Base-by-base conservation (phyloP, 2,113 vertebrate genomes). In the Hemichromis elongatus region DNA sequence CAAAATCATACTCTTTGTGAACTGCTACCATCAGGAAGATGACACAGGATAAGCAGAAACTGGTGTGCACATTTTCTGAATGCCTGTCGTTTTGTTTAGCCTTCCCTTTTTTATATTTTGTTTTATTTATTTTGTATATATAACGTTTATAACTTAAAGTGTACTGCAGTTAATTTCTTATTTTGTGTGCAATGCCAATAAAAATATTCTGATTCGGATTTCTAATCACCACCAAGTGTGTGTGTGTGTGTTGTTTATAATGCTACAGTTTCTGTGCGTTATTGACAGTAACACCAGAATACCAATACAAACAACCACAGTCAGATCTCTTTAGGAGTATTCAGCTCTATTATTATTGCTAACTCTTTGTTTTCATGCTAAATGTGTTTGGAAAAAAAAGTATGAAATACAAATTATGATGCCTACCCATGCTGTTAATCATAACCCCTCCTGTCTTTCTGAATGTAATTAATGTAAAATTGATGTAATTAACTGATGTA, bases 401-500 rank as follows among this genome's bases (percentile, higher is more conserved):
- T 52, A 21, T 30, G 5, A 63, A n/a, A 81, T 3, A 13, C 24
- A 75, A 12, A 30, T 56, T 19, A 28, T 73, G 10, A 80, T 33
- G 8, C 24, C 7, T 40, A 42, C 7, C 0, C 12, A n/a, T 21
- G 18, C 9, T 40, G 28, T 11, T 75, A 75, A 75, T 12, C 26
- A 19, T 52, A 75, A 30, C 26, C 70, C 13, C 19, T 61, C 45
- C 30, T 21, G 16, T 7, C 3, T 52, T 2, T 21, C n/a, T 21
- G 47, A 24, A 86, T 54, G 3, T 28, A 35, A 83, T 82, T 75
- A 11, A 79, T 88, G 35, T 40, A 66, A 66, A 66, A 40, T 66
- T 40, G 35, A 66, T 66, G 61, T 66, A 66, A 66, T 24, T 66
- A 66, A 66, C 30, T 53, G 26, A 82, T 42, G 19, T 68, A 18